A percentile compares a stretch with the other conserved stretches of the same genome.
Conservation (phyloP, 2,113 vertebrate genomes). For the Trematocara macrostoma region DNA sequence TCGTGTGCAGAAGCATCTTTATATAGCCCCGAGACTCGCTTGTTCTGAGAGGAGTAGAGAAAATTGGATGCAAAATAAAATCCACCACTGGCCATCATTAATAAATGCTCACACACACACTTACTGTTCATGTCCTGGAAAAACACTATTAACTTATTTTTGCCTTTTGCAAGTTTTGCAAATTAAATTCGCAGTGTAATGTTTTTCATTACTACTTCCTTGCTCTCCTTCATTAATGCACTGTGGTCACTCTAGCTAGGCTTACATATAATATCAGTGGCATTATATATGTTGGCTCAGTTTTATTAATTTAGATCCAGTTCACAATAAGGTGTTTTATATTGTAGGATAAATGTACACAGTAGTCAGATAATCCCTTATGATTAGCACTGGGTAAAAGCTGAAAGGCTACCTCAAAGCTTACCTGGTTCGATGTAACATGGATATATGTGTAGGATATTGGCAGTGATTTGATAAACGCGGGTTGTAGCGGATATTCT, state of each 20-base stretch:
- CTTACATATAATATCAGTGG: background rate
- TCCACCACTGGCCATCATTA: background rate
- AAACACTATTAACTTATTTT: background rate
- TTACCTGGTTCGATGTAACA: background rate
- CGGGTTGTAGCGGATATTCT: background rate
- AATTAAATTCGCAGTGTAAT: background rate
- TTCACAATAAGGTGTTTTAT: background rate
- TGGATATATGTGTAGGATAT: background rate
- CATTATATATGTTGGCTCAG: background rate
- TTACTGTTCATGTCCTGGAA: background rate
- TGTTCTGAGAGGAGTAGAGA: background rate
- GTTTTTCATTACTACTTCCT: background rate
- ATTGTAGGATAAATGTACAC: background rate
- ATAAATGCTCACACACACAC: background rate
- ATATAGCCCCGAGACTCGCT: background rate
- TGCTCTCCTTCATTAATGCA: background rate
- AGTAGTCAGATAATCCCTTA: background rate
- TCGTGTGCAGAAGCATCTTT: background rate
- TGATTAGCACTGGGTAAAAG: background rate
- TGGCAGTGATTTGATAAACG: background rate
- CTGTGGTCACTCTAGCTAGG: background rate
- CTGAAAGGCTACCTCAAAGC: background rate
- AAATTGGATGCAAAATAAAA: conserved; percentile 4
- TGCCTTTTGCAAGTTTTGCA: background rate
- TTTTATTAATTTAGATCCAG: background rate